These are phyloP conservation scores for Petaurus breviceps DNA, from an alignment of 2,113 vertebrate species.

Conservation along the genomic window DNA sequence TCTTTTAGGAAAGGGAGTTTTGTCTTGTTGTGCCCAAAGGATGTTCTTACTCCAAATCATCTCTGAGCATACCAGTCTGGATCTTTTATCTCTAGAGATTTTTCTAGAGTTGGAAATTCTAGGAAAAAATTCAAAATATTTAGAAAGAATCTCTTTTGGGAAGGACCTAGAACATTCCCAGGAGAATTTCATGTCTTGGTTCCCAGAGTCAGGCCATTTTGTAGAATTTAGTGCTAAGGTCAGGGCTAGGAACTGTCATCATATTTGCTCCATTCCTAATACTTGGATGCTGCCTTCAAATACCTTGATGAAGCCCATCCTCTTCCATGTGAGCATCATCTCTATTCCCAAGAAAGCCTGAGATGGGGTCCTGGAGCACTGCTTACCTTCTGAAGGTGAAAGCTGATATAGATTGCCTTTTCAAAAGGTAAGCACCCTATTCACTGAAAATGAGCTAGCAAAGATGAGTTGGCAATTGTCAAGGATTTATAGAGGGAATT, in stretches of 20 bases:
- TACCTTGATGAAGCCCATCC: background rate
- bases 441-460: no score
- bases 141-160: background rate
- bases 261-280: background rate
- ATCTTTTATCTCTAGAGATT: background rate
- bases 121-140: background rate
- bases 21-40: background rate
- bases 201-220: background rate
- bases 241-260: background rate
- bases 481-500: no score
- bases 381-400: background rate
- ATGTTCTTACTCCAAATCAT: background rate
- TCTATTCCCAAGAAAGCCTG: background rate
- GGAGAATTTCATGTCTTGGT: background rate
- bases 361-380: background rate
- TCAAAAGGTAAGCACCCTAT: no score
- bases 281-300: background rate
- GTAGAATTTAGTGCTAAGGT: background rate
- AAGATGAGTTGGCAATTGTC: no score
- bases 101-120: background rate
- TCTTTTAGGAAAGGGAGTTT: background rate
- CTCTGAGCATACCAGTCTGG: background rate
- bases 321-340: background rate
- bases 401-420: no score
- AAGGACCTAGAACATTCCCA: background rate